Evolutionary conservation across 2,113 vertebrate species (phyloP), one percentile per base, ranked within the genome.

Genomic region (Zosterops lateralis): DNA sequence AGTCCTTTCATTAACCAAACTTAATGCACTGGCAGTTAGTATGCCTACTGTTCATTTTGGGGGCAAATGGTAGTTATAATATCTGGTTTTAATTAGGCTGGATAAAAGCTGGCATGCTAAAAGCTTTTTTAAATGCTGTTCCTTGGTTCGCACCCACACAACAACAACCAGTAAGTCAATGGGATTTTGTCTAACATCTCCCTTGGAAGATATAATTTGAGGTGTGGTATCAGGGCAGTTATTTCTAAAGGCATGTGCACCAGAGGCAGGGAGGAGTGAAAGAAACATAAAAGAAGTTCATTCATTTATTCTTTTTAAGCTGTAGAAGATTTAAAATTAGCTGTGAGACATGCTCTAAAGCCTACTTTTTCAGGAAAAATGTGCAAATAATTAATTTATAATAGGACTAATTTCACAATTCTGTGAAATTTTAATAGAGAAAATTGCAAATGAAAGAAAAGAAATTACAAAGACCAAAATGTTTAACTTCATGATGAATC

Each of bases 11-110:
- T 93, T 91, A 87, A 70, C 67, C 78, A 85, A 73, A 82, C 58
- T 85, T 73, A 87, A 78, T 65, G 65, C 66, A 53, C 70, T 74
- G 45, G 89, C 12, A 13, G 51, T 80, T 14, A 6, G 68, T 78
- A 61, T 66, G 71, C 67, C 90, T 94, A 74, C 85, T 93, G 85
- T 94, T 96, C 82, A 38, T 77, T 94, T 77, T 56, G 79, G 90
- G 88, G 88, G 65, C 40, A 93, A 95, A 80, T 48, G 36, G 68
- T 88, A 77, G 10, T 90, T 95, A 64, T 45, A 92, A 71, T 80
- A 93, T 45, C 78, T 80, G 67, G 51, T 86, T 95, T 96, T 95
- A 95, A 95, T 95, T 95, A 96, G 90, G 38, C 64, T 67, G 45
- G 84, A 84, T 90, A 81, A 92, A 94, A 88, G 38, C 84, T 88